phyloP scores from a whole-genome alignment of 2,113 vertebrate species.

The Pica pica region DNA sequence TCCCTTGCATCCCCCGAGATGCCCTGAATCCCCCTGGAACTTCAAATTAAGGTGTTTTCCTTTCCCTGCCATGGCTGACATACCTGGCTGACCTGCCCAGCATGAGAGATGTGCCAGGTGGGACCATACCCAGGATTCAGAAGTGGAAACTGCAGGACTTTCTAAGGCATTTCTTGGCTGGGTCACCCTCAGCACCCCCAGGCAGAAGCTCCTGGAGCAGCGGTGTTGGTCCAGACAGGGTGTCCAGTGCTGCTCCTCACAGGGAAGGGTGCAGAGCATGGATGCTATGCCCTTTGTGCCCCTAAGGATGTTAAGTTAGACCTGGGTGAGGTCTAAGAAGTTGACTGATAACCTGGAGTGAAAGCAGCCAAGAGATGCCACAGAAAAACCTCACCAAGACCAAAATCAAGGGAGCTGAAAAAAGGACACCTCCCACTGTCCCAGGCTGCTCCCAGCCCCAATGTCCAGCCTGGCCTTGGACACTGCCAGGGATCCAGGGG shows the following conservation, averaged over 20 bases:
- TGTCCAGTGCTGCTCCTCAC: neutral
- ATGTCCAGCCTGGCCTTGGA: neutral
- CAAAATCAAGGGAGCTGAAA: neutral
- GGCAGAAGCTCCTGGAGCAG: neutral
- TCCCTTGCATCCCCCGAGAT: neutral
- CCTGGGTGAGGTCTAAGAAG: neutral
- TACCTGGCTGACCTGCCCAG: neutral
- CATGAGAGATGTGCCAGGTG: neutral
- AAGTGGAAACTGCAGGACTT: neutral
- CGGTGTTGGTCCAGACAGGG: no score
- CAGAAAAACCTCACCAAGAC: neutral
- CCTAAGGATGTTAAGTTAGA: neutral
- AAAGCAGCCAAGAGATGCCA: neutral
- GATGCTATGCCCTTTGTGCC: neutral
- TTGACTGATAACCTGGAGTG: neutral
- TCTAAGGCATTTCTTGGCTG: neutral
- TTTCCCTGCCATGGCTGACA: neutral
- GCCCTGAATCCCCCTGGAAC: neutral
- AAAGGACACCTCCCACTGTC: neutral
- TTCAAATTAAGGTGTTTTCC: neutral
- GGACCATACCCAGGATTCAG: neutral
- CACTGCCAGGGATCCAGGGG: neutral
- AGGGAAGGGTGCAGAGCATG: neutral
- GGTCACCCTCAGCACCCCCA: neutral
- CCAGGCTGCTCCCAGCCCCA: neutral